Conservation (phyloP, 2,113 vertebrate species). For the Lophura nycthemera region DNA sequence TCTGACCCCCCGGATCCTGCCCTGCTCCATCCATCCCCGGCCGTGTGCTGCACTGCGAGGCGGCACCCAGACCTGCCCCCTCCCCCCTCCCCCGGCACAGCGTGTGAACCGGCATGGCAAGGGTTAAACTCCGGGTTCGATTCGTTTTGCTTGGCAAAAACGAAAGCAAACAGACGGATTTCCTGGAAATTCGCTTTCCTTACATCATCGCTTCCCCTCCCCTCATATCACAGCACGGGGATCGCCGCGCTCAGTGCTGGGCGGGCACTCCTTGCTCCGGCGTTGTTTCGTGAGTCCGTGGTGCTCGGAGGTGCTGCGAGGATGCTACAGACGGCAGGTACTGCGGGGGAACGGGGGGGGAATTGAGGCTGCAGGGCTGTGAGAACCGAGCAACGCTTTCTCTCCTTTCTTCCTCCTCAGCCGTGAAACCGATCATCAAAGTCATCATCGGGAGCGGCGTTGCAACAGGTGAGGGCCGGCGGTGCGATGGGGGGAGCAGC, state of each 20-base stretch:
- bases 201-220: neutral
- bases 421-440: accelerated
- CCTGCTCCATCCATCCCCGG: neutral
- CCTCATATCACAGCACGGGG: no score
- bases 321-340: no score
- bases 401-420: neutral
- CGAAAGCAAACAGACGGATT: neutral
- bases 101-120: neutral
- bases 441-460: accelerated
- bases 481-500: neutral
- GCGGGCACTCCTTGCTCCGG: no score
- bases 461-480: neutral
- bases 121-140: neutral
- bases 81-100: neutral
- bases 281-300: no score
- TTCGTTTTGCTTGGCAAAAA: neutral
- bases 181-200: neutral
- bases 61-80: neutral
- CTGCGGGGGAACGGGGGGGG: no score
- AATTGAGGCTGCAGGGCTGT: neutral
- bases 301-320: no score
- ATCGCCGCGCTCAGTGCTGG: no score
- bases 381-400: no score
- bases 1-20: neutral
- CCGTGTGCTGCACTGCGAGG: neutral